These are phyloP conservation scores for Botia kubotai DNA, from an alignment of 2,797 vertebrate species.

Conservation along the genomic window DNA sequence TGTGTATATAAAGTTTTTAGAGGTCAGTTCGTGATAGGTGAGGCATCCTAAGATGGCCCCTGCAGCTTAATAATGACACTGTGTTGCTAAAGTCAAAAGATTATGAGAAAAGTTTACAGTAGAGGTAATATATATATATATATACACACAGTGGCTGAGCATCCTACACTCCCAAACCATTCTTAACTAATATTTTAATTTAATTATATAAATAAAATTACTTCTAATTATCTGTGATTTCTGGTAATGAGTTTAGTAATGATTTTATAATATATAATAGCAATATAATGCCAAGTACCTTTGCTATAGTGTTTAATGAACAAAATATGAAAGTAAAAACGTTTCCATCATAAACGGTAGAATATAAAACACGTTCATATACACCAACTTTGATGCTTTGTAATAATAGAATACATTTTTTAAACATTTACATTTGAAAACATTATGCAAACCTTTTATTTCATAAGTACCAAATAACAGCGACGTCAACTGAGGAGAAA, in stretches of 20 bases:
- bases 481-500: neutral
- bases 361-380: too few species aligned
- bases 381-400: neutral
- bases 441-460: neutral
- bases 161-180: neutral
- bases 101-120: constrained; percentile 20
- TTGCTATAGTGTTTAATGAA: neutral
- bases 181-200: too few species aligned
- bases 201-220: too few species aligned
- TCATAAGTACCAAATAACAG: neutral
- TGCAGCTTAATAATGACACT: constrained; percentile 51
- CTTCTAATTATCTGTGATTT: too few species aligned
- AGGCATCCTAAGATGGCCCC: neutral
- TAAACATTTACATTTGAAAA: too few species aligned
- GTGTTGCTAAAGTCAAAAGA: constrained; percentile 48
- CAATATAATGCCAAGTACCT: neutral
- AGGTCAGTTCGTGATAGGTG: constrained; percentile 22
- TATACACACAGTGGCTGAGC: neutral
- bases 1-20: constrained; percentile 38
- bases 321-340: too few species aligned
- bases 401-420: neutral
- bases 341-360: too few species aligned
- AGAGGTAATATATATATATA: neutral
- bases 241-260: too few species aligned
- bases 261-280: too few species aligned